phyloP scores from a whole-genome alignment of 1,140 invertebrate genomes.

The Zaprionus inermis region DNA sequence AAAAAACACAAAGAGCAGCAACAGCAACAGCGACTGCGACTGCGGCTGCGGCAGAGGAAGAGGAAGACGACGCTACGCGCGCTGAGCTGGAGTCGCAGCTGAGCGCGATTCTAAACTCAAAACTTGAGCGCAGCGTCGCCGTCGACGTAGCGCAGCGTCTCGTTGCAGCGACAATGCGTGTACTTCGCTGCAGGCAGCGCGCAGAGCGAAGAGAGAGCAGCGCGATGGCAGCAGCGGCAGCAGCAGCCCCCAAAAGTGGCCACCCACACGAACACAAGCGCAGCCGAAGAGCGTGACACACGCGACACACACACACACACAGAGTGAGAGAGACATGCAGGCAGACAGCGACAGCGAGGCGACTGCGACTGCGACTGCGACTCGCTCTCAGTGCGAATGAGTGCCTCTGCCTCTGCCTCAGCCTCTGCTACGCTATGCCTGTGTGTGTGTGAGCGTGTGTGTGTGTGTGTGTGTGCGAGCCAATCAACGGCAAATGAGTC shows the following conservation, averaged over 20 bases:
- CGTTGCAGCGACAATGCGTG: constrained; percentile 30
- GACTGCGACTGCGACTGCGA: constrained; percentile 26
- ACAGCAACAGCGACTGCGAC: constrained; percentile 9
- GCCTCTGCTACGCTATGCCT: constrained; percentile 2
- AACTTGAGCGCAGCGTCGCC: constrained; percentile 43
- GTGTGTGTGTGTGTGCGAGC: constrained; percentile 36
- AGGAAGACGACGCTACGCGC: constrained; percentile 14
- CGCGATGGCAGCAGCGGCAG: constrained; percentile 1
- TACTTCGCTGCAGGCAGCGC: constrained; percentile 35
- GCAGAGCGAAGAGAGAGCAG: background rate
- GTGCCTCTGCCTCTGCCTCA: constrained; percentile 6
- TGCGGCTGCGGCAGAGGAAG: constrained; percentile 5
- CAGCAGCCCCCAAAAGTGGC: constrained; percentile 27
- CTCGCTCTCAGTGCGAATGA: constrained; percentile 24
- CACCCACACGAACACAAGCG: constrained; percentile 49
- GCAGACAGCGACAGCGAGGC: constrained; percentile 12
- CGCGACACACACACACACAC: constrained; percentile 44
- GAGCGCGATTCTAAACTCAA: constrained; percentile 26
- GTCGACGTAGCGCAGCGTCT: background rate
- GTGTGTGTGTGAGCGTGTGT: constrained; percentile 11
- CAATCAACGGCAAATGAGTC: constrained; percentile 57
- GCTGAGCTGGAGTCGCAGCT: constrained; percentile 10
- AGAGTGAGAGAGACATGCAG: background rate
- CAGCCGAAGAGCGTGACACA: constrained; percentile 49
- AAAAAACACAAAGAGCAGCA: constrained; percentile 39